Evolutionary conservation across 2,113 vertebrate genomes (phyloP), one percentile per base, ranked within the genome.

Genomic region (Rhodinocichla rosea): DNA sequence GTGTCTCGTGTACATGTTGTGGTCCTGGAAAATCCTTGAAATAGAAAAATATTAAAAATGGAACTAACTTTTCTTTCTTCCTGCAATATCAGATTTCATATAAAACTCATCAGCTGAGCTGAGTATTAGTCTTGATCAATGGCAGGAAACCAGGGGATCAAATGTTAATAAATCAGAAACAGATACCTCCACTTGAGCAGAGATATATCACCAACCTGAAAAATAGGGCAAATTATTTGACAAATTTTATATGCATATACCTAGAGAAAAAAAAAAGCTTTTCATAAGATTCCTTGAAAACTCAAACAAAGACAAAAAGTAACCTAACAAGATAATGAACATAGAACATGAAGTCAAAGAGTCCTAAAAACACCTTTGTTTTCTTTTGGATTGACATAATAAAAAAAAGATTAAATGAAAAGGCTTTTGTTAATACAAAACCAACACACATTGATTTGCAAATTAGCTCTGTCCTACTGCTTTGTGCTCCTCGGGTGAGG

Each of bases 81-180:
- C 97, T 97, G 94, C 56, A 97, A 92, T 98, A 99, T 99, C 98
- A 95, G 94, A 97, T 99, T 99, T 99, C 99, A 98, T 98, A 98
- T 98, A 98, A 98, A 98, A 98, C 98, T 98, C 98, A 98, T 99
- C 99, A 99, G 98, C 97, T 98, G 98, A 98, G 98, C 97, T 92
- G 97, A 97, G 97, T 98, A 98, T 98, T 98, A 98, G 97, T 98
- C 98, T 98, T 99, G 99, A 99, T 99, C 99, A 99, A 99, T 99
- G 99, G 98, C 99, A 99, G 99, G 99, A 99, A 99, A 99, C 98
- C 97, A 98, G 98, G 97, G 97, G 98, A 99, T 99, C 98, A 98
- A 98, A 99, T 98, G 98, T 97, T 99, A 99, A 99, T 99, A 99
- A 98, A 99, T 98, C 98, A 99, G 98, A 99, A 99, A 99, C 98